Evolutionary conservation across 2,888 invertebrate species (phyloP).

Genomic region (Himalopsyche anomala): DNA sequence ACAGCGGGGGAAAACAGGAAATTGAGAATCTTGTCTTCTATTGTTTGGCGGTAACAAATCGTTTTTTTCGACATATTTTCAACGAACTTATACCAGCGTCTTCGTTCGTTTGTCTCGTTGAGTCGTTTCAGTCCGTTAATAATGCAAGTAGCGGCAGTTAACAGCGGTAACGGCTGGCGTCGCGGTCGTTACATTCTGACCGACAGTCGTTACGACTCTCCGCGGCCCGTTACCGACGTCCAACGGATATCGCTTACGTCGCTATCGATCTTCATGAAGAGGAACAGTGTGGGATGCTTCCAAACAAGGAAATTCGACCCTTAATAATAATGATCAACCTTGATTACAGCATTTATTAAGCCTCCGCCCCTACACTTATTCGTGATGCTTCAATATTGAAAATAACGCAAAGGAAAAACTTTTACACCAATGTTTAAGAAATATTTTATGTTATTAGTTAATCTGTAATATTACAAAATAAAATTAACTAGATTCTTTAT

Average conservation of each 20-base stretch:
- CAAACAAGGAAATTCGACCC: not conserved
- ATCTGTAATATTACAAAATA: no score
- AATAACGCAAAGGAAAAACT: no score
- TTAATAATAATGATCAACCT: not conserved
- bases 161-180: slow-evolving; percentile 31
- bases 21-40: not conserved
- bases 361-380: no score
- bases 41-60: not conserved
- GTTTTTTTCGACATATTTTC: not conserved
- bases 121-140: slow-evolving; percentile 67
- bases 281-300: not conserved
- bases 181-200: slow-evolving; percentile 48
- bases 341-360: not conserved
- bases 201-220: slow-evolving; percentile 50
- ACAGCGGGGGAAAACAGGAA: not conserved
- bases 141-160: slow-evolving; percentile 65
- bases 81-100: not conserved
- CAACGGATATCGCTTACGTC: slow-evolving; percentile 39
- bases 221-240: slow-evolving; percentile 31
- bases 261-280: slow-evolving; percentile 35
- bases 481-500: no score
- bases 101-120: slow-evolving; percentile 24
- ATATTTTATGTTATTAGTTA: no score
- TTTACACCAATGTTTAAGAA: no score
- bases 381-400: no score